phyloP scores from a whole-genome alignment of 2,797 vertebrate genomes.

The Ciconia nigra region DNA sequence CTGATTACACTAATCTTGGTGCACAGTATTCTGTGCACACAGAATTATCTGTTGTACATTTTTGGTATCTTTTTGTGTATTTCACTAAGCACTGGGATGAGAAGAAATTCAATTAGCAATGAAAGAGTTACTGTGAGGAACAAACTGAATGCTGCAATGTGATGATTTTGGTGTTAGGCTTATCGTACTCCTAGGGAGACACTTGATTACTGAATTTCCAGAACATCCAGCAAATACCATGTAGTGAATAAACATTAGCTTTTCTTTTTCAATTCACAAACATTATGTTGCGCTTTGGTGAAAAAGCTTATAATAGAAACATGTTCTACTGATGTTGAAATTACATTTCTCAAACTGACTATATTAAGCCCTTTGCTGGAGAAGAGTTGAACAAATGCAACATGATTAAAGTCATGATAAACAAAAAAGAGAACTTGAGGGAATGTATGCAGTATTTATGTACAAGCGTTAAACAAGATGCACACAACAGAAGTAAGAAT shows the following conservation, averaged over 20 bases:
- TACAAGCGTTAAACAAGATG: not conserved
- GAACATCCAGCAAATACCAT: conserved; percentile 16
- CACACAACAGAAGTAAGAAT: not conserved
- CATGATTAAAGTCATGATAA: conserved; percentile 13
- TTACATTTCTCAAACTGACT: not conserved
- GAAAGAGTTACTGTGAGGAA: not conserved
- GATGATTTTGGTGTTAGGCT: not conserved
- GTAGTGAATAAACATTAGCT: conserved; percentile 32
- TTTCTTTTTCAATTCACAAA: not conserved
- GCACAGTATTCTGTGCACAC: not conserved
- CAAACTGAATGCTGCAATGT: not conserved
- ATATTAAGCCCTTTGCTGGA: conserved; percentile 13
- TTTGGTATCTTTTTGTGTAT: not conserved
- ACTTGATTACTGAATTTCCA: not conserved
- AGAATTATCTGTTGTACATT: not conserved
- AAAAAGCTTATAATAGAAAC: conserved; percentile 36
- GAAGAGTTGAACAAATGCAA: conserved; percentile 8
- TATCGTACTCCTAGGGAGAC: not conserved
- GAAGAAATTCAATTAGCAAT: not conserved
- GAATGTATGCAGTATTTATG: not conserved
- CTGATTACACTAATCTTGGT: not conserved
- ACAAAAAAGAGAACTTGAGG: conserved; percentile 2
- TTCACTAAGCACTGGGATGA: not conserved
- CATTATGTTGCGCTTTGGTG: not conserved
- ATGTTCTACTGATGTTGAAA: conserved; percentile 27